phyloP scores from a whole-genome alignment of 1,140 invertebrate genomes.

The Drosophila persimilis region DNA sequence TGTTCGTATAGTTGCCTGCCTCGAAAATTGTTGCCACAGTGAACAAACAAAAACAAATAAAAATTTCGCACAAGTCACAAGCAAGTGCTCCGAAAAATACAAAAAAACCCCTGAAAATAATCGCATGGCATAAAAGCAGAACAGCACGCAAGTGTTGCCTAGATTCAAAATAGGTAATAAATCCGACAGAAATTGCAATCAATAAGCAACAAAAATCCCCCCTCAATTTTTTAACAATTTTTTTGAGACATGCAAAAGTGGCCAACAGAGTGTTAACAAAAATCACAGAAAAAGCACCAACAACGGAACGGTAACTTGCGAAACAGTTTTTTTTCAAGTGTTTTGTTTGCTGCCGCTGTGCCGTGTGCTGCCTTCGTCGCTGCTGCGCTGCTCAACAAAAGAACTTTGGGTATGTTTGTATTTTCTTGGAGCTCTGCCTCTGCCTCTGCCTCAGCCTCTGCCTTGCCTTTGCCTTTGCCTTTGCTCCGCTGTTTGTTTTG shows the following conservation, averaged over 20 bases:
- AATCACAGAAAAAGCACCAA: slow-evolving; percentile 23
- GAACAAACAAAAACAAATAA: slow-evolving; percentile 45
- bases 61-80: slow-evolving; percentile 3
- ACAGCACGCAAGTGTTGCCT: background rate
- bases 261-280: slow-evolving; percentile 67
- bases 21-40: slow-evolving; percentile 33
- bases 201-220: slow-evolving; percentile 29
- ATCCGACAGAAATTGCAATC: slow-evolving; percentile 31
- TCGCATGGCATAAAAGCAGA: background rate
- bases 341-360: slow-evolving; percentile 40
- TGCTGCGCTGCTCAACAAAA: slow-evolving; percentile 61
- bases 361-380: slow-evolving; percentile 8
- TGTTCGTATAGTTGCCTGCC: slow-evolving; percentile 2
- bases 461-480: slow-evolving; percentile 39
- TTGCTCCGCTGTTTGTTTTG: slow-evolving; percentile 24
- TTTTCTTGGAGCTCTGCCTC: slow-evolving; percentile 28
- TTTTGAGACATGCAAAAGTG: slow-evolving; percentile 63
- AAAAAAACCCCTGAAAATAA: slow-evolving; percentile 5
- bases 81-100: background rate
- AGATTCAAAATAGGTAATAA: slow-evolving; percentile 15
- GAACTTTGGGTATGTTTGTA: slow-evolving; percentile 72
- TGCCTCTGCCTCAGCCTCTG: slow-evolving; percentile 14
- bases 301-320: slow-evolving; percentile 42
- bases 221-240: slow-evolving; percentile 40
- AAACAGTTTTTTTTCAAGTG: slow-evolving; percentile 41